Base-by-base conservation (phyloP, 2,797 vertebrate species). In the Clarias laeviceps region DNA sequence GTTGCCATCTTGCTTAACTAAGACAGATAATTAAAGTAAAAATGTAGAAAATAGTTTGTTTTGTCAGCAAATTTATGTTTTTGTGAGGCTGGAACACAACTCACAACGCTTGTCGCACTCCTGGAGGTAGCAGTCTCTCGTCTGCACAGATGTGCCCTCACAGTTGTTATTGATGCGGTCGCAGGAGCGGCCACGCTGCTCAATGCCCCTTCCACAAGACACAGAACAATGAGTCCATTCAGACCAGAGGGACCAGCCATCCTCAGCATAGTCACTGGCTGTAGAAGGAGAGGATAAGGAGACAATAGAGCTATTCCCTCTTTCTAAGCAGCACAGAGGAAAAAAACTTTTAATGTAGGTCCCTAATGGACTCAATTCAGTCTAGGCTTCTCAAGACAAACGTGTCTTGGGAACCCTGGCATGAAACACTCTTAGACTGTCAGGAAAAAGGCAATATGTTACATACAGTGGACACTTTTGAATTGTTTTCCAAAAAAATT, bases 31-130 rank as follows among this genome's bases (percentile, higher is more conserved):
- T 57, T 9, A 80, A 32, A 73, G 24, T 14, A 2, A 82, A 65
- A 86, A 65, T 57, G 84, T 82, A 72, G 72, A 77, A 37, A 20
- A 56, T 54, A 1, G 17, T 78, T 45, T 15, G 45, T 69, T 82
- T 70, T 12, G 29, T 9, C 7, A 3, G 45, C n/a, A 83, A 65
- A 72, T 7, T 64, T 85, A 68, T 40, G 1, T 29, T 80, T 17
- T 89, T 22, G 81, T 45, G 54, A 24, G 69, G 37, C 57, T 64
- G 56, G 74, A 70, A 14, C 56, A 76, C 34, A 57, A 94, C 98
- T 97, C 91, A 99, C 98, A 99, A 94, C 98, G 96, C 93, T 99
- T 99, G 91, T 99, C 98, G 0, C 98, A 99, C 93, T 99, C 98
- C 91, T 97, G 97, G 86, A 97, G 96, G 91, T 99, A 97, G 94